Base-by-base conservation (phyloP, 2,888 invertebrate species). In the Synanthedon myopaeformis region DNA sequence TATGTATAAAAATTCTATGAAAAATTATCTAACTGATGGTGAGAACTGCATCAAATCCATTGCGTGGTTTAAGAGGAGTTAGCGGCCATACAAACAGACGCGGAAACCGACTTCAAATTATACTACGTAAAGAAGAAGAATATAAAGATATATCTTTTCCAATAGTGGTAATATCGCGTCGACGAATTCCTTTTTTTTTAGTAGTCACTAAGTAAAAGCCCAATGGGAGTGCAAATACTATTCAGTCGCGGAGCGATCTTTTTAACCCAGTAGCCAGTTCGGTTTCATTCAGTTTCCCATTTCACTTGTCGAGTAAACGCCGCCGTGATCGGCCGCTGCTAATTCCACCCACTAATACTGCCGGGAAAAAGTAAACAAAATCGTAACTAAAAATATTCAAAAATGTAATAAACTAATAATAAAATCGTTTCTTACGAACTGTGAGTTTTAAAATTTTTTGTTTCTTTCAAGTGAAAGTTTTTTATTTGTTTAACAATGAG, bases 301-400 rank as follows among this genome's bases (percentile, higher is more conserved):
- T 72, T 74, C 82, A 82, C 71, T 82, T 76, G 74, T 70, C 71
- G 67, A 69, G 64, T 65, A 67, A 70, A 65, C 64, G 70, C 63
- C 67, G 68, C 55, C 56, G 64, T 51, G 77, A 68, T 59, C 72
- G 75, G 67, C 66, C 75, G 80, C 69, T n/a, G n/a, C 45, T 35
- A 35, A 35, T 35, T 35, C 45, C 6, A 42, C 12, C 10, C 13
- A 45, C 13, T 13, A 14, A 13, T 45, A 14, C 13, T 45, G 13
- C 13, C 45, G 45, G 6, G 13, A 45, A 45, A n/a, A 45, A 45
- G 45, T 45, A 45, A 45, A 45, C 45, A 45, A 45, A 45, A 13
- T 45, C 14, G 8, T 8, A 45, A 45, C 12, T 45, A 45, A 45
- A 45, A 12, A 45, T 45, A 14, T 45, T 45, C 42, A n/a, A 14